Conservation (phyloP, 2,888 invertebrate genomes). For the Mamestra brassicae region DNA sequence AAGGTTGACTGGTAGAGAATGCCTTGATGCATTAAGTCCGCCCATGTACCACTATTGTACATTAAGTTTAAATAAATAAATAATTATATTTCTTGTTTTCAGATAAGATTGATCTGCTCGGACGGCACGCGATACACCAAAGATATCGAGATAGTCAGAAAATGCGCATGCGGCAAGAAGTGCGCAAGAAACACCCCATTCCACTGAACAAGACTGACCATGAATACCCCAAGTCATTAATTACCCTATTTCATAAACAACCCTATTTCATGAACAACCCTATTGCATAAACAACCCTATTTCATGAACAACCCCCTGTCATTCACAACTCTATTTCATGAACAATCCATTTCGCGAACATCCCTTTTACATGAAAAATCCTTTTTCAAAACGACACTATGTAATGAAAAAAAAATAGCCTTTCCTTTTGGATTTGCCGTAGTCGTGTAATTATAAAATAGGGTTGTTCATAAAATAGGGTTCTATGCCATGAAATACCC, state of each 20-base stretch:
- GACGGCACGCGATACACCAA: constrained; percentile 98
- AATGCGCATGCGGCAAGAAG: constrained; percentile 98
- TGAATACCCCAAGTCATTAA: constrained; percentile 35
- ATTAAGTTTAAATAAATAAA: too few relatives aligned
- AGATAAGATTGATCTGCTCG: constrained; percentile 97
- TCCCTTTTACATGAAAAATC: neutral
- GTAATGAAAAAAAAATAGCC: too few relatives aligned
- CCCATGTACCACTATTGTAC: too few relatives aligned
- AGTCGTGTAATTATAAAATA: neutral
- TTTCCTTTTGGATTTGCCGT: neutral
- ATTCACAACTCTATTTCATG: constrained; percentile 4
- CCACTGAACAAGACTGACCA: constrained; percentile 74
- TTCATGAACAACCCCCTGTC: constrained; percentile 6
- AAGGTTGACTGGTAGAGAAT: too few relatives aligned
- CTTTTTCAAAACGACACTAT: neutral
- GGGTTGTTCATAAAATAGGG: neutral
- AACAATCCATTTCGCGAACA: neutral
- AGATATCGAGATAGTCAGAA: constrained; percentile 98
- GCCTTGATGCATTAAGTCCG: too few relatives aligned
- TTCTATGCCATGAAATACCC: neutral
- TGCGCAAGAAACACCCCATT: constrained; percentile 88
- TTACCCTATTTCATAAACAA: constrained; percentile 9
- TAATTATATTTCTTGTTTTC: constrained; percentile 50
- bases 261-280: constrained; percentile 11
- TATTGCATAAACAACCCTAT: constrained; percentile 7